Conservation (phyloP, 2,113 vertebrate species). For the Montifringilla adamsi region DNA sequence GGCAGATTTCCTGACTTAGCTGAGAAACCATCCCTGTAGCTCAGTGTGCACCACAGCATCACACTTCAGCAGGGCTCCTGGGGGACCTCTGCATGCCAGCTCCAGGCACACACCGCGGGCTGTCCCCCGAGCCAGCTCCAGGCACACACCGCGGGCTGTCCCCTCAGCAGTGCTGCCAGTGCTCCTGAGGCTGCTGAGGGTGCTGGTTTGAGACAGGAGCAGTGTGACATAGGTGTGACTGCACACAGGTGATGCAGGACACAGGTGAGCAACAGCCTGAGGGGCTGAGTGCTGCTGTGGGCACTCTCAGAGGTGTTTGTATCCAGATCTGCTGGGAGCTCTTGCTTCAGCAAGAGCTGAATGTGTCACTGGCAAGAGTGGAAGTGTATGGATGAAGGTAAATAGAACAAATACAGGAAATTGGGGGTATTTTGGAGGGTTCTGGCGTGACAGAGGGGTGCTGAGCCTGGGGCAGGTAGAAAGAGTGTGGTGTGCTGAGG, state of each 20-base stretch:
- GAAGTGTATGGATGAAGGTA: neutral
- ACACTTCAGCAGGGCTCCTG: neutral
- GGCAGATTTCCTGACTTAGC: neutral
- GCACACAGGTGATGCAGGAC: neutral
- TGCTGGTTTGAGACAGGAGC: accelerated
- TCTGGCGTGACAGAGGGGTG: neutral
- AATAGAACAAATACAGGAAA: neutral
- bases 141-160: accelerated
- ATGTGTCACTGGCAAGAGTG: neutral
- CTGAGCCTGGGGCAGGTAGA: neutral
- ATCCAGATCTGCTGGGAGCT: neutral
- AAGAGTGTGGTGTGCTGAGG: neutral
- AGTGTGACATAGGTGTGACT: neutral
- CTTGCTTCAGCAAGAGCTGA: neutral
- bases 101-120: too few species aligned
- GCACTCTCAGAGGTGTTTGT: neutral
- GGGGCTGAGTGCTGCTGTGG: neutral
- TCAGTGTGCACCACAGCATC: neutral
- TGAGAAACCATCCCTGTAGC: neutral
- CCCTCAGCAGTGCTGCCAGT: neutral
- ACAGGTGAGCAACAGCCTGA: neutral
- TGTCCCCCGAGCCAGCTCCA: neutral
- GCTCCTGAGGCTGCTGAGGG: neutral
- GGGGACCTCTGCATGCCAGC: neutral
- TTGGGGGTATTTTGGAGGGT: neutral